Evolutionary conservation across 2,113 vertebrate genomes (phyloP), one percentile per base, ranked within the genome.

Genomic region (Chaetodon trifascialis): DNA sequence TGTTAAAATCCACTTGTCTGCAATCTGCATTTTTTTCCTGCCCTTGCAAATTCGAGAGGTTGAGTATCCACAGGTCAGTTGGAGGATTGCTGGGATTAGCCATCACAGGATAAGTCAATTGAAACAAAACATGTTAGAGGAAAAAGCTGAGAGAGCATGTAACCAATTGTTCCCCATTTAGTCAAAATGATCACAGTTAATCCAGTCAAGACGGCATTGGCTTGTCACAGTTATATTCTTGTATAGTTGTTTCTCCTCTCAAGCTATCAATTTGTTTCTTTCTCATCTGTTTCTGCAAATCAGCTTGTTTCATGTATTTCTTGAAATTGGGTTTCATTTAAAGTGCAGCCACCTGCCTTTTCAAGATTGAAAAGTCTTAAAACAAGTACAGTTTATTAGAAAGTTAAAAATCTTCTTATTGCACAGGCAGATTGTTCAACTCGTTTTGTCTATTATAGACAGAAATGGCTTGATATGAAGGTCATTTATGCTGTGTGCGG

Each of bases 61-160:
- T 63, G 36, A 73, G 60, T 42, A 59, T 79, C 69, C 14, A 38
- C 4, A 12, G 66, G 76, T 84, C 55, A 67, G 59, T 66, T 5
- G 4, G 54, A 40, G 64, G 75, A 82, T 62, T 81, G 84, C 75
- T 64, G n/a, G 80, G 82, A 86, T 93, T 83, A 89, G 65, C 47
- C 46, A 63, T 82, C 44, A 54, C 77, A 76, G 60, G 76, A 73
- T 73, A 84, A 87, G 42, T 88, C 8, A 51, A 65, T 91, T 81
- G 65, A 77, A 76, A 70, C 58, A 66, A 69, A 89, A 46, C 16
- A 21, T 52, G 30, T 76, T 51, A 36, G 59, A 52, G 60, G 62
- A 46, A 84, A 67, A 58, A 51, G 79, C 80, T 89, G 81, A 86
- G 59, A 14, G 44, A 51, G 69, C 86, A 73, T 55, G 51, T 23